These are phyloP conservation scores for Molossus molossus DNA, from an alignment of 2,797 vertebrate genomes.

Conservation along the genomic window DNA sequence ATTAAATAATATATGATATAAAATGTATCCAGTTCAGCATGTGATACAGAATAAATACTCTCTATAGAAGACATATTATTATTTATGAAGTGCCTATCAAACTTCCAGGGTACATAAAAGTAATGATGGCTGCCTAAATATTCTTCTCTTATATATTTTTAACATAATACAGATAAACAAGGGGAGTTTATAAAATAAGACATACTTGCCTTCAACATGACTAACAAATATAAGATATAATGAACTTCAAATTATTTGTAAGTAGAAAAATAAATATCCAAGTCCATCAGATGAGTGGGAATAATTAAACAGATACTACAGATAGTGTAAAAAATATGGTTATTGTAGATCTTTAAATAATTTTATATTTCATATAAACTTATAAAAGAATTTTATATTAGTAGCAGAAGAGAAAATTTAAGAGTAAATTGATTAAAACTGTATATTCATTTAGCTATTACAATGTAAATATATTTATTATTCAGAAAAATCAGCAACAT, in stretches of 20 bases:
- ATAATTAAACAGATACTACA: not conserved
- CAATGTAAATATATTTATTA: not conserved
- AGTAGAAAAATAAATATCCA: constrained; percentile 41
- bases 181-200: not conserved
- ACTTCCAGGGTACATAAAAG: not conserved
- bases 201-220: not conserved
- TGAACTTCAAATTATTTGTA: not conserved
- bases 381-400: not conserved
- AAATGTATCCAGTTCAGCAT: not conserved
- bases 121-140: not conserved
- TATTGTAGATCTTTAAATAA: not conserved
- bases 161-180: not conserved
- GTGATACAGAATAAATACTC: not conserved
- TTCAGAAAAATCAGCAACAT: not conserved
- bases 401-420: not conserved
- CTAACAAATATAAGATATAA: not conserved
- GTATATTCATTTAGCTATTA: not conserved
- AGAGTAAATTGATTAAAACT: not conserved
- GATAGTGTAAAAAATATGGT: not conserved
- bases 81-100: not conserved
- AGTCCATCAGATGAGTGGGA: not conserved
- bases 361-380: not conserved
- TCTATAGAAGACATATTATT: not conserved
- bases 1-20: not conserved
- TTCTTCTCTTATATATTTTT: not conserved